phyloP scores from a whole-genome alignment of 2,797 vertebrate species.

The Microtus obscurus region DNA sequence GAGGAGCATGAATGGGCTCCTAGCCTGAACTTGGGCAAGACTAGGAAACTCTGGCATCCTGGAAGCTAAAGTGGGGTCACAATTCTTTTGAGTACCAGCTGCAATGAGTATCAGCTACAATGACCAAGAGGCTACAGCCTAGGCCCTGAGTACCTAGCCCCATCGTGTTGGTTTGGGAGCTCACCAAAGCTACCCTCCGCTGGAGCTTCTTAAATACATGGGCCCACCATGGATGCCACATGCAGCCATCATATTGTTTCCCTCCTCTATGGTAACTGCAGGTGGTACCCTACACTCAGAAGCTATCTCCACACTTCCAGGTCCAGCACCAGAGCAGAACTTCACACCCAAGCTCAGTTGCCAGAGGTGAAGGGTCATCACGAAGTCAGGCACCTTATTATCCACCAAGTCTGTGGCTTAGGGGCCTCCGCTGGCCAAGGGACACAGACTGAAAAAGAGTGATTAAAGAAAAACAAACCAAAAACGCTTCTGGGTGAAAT shows the following conservation, averaged over 20 bases:
- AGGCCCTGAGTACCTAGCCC: not conserved
- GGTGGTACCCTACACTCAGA: not conserved
- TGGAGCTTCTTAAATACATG: not conserved
- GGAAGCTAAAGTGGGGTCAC: not conserved
- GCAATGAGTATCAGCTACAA: no score
- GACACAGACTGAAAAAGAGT: not conserved
- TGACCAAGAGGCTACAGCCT: no score
- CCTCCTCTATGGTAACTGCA: not conserved
- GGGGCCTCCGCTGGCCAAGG: not conserved
- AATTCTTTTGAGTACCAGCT: not conserved
- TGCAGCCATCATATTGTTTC: not conserved
- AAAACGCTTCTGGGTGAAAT: conserved; percentile 56
- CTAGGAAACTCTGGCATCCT: not conserved
- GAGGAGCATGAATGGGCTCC: no score
- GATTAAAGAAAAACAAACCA: conserved; percentile 12
- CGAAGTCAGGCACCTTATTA: not conserved
- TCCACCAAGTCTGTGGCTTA: not conserved
- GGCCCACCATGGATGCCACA: not conserved
- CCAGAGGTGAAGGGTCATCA: accelerated
- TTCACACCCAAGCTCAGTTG: not conserved
- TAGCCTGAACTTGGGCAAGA: not conserved
- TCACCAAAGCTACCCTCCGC: not conserved
- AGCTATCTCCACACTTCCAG: not conserved
- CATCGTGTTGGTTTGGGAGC: not conserved
- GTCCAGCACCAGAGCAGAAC: not conserved